Evolutionary conservation across 1,140 invertebrate species (phyloP), one percentile per base, ranked within the genome.

Genomic region (Brevipalpus yothersi): DNA sequence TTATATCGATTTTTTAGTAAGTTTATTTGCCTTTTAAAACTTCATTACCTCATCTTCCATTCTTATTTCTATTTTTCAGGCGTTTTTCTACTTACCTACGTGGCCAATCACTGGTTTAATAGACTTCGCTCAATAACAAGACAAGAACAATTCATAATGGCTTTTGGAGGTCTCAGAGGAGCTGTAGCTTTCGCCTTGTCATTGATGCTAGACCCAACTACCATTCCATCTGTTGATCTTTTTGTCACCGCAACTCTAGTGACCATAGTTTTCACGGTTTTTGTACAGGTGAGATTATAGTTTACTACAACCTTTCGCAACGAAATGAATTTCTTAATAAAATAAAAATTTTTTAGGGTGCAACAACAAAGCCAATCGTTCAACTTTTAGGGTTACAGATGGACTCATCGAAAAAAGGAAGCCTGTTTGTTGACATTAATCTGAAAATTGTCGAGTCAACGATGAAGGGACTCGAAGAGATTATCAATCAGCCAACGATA

Each of bases 11-110:
- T 55, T 21, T 15, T 21, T 12, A 41, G 53, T 55, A 55, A 55
- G 53, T 41, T 40, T 0, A 55, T 8, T 4, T 12, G 17, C 23
- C 11, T 47, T n/a, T n/a, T n/a, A n/a, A n/a, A n/a, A n/a, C n/a
- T 11, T 49, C 8, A 49, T 49, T 49, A 17, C 0, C 49, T 2
- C 31, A 45, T 3, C 10, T 51, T n/a, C 5, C n/a, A 0, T 7
- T 51, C n/a, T 51, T 15, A 10, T 2, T 51, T 3, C 13, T 13
- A 19, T 51, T 69, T 40, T 64, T 76, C 12, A 55, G 77, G 74
- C 58, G 74, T 79, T 2, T 72, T 76, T 58, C 60, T 73, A 23
- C 66, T 79, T 47, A 74, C 77, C 10, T 73, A 67, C 55, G 60
- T 78, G 41, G 70, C 73, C 21, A 80, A 81, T 66, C 65, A 66